Evolutionary conservation across 92 coral and sea anemone genomes (phyloP).

Genomic region (Actinostola sp.): DNA sequence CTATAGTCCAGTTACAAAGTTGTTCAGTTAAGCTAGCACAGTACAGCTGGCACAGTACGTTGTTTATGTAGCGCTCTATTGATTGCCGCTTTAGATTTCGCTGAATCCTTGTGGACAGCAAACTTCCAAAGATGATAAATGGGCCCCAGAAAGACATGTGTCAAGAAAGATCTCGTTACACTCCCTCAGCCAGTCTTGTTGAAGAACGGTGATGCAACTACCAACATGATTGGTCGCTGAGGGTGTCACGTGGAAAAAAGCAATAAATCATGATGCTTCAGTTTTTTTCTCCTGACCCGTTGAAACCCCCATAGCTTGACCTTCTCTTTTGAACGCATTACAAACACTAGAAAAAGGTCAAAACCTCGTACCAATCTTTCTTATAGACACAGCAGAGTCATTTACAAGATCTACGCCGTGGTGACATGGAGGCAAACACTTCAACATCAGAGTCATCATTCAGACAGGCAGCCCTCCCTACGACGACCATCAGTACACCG

Average conservation of each 20-base stretch:
- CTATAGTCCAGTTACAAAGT: no score
- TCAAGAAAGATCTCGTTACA: slow-evolving; percentile 20
- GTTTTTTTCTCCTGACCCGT: slow-evolving; percentile 45
- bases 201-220: slow-evolving; percentile 11
- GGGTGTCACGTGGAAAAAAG: slow-evolving; percentile 71
- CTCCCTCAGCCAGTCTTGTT: slow-evolving; percentile 18
- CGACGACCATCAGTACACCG: not conserved
- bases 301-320: slow-evolving; percentile 30
- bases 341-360: slow-evolving; percentile 59
- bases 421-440: slow-evolving; percentile 49
- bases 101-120: slow-evolving; percentile 27
- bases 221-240: slow-evolving; percentile 63
- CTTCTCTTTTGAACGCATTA: slow-evolving; percentile 55
- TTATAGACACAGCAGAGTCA: slow-evolving; percentile 21
- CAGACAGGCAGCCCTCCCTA: not conserved
- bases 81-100: slow-evolving; percentile 10
- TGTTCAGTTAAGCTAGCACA: no score
- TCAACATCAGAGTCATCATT: slow-evolving; percentile 11
- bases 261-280: slow-evolving; percentile 83
- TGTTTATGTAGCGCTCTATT: no score
- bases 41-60: no score
- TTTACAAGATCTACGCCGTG: slow-evolving; percentile 46
- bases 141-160: slow-evolving; percentile 14
- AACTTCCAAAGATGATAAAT: slow-evolving; percentile 36
- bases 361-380: slow-evolving; percentile 61